Evolutionary conservation across 2,797 vertebrate genomes (phyloP).

Genomic region (Halcyon badia): DNA sequence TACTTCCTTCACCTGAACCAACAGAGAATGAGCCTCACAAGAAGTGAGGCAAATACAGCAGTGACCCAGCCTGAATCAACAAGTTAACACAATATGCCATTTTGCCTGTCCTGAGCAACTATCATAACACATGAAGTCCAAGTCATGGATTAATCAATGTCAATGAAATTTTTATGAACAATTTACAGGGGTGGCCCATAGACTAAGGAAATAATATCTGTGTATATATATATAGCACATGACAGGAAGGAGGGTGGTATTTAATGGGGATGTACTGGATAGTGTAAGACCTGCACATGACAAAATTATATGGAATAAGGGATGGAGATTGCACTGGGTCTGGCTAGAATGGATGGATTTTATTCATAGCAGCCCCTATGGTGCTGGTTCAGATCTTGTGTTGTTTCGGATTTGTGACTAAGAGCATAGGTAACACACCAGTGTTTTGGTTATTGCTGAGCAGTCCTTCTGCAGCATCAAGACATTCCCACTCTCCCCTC

Average conservation of each 20-base stretch:
- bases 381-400: background rate
- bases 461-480: background rate
- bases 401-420: background rate
- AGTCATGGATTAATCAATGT: background rate
- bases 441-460: background rate
- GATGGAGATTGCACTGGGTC: background rate
- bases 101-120: background rate
- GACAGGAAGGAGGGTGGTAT: background rate
- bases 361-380: background rate
- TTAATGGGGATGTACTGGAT: background rate
- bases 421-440: background rate
- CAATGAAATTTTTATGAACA: background rate
- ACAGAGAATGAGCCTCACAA: rapidly evolving
- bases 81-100: background rate
- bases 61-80: background rate
- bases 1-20: background rate
- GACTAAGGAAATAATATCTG: background rate
- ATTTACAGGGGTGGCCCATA: background rate
- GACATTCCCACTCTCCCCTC: background rate
- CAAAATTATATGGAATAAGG: background rate
- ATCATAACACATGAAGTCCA: background rate
- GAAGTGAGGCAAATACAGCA: background rate
- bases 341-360: background rate
- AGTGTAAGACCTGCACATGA: background rate
- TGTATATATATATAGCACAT: background rate